A percentile compares a stretch with the other conserved stretches of the same genome.
Conservation (phyloP, 2,797 vertebrate species). For the Anguilla obscura region DNA sequence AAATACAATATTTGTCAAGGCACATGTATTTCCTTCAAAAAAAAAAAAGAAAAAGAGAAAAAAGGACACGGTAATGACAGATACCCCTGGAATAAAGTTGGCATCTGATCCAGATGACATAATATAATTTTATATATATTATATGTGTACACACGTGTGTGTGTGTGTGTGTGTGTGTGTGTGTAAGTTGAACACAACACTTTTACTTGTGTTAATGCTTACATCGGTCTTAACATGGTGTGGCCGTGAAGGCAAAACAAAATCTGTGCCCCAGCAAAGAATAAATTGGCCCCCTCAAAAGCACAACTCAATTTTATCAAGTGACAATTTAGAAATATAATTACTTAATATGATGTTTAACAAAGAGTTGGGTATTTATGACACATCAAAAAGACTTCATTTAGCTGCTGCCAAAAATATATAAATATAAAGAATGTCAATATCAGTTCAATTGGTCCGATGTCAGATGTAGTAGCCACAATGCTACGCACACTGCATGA, state of each 20-base stretch:
- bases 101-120: slow-evolving; percentile 24
- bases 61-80: slow-evolving; percentile 29
- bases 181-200: neutral
- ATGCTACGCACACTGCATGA: slow-evolving; percentile 36
- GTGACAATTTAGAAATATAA: slow-evolving; percentile 27
- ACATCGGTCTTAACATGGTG: slow-evolving; percentile 2
- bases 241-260: slow-evolving; percentile 26
- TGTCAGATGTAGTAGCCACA: slow-evolving; percentile 35
- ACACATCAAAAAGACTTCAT: slow-evolving; percentile 38
- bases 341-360: slow-evolving; percentile 29
- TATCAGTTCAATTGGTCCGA: slow-evolving; percentile 39
- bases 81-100: slow-evolving; percentile 29
- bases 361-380: slow-evolving; percentile 31
- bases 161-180: neutral
- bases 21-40: slow-evolving; percentile 47
- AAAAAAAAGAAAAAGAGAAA: slow-evolving; percentile 1
- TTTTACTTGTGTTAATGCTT: slow-evolving; percentile 3
- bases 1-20: slow-evolving; percentile 53
- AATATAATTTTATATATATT: slow-evolving; percentile 13
- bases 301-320: slow-evolving; percentile 26
- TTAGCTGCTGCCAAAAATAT: slow-evolving; percentile 37
- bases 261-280: slow-evolving; percentile 7
- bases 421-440: slow-evolving; percentile 39
- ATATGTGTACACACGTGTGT: neutral
- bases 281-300: slow-evolving; percentile 37